Percentiles rank a stretch among this genome's conserved stretches.
Conservation (phyloP, 2,797 vertebrate genomes). For the Rhabdomys pumilio region DNA sequence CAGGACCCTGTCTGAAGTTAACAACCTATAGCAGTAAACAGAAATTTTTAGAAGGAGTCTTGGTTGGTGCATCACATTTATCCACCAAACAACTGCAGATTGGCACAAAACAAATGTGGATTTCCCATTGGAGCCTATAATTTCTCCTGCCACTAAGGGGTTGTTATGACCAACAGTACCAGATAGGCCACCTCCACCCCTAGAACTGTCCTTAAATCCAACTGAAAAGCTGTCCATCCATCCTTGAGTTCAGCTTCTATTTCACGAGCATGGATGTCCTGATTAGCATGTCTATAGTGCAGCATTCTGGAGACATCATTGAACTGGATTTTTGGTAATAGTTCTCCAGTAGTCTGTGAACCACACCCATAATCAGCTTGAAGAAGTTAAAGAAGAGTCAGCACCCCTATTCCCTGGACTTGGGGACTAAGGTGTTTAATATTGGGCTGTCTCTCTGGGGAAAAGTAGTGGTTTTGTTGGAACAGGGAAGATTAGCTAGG, state of each 20-base stretch:
- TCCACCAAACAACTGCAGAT: neutral
- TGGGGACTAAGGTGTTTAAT: too few relatives aligned
- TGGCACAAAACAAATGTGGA: neutral
- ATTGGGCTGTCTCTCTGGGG: too few relatives aligned
- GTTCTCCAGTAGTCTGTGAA: neutral
- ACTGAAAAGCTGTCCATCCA: neutral
- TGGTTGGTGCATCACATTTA: neutral
- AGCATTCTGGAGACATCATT: neutral
- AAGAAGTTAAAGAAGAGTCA: too few relatives aligned
- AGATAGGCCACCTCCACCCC: neutral
- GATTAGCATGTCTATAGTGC: neutral
- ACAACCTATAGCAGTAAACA: neutral
- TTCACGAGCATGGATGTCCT: neutral
- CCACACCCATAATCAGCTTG: too few relatives aligned
- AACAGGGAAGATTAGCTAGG: too few relatives aligned
- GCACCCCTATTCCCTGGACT: too few relatives aligned
- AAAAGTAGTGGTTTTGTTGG: too few relatives aligned
- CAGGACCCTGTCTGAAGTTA: neutral
- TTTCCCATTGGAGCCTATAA: neutral
- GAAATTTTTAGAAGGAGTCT: neutral
- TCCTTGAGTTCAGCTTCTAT: neutral
- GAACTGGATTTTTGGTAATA: neutral
- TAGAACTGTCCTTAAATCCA: neutral
- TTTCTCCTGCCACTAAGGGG: neutral
- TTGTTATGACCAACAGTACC: neutral